A percentile compares a stretch with the other conserved stretches of the same genome.
phyloP scores from a whole-genome alignment of 2,888 invertebrate species.

The Heliconius ethilla region DNA sequence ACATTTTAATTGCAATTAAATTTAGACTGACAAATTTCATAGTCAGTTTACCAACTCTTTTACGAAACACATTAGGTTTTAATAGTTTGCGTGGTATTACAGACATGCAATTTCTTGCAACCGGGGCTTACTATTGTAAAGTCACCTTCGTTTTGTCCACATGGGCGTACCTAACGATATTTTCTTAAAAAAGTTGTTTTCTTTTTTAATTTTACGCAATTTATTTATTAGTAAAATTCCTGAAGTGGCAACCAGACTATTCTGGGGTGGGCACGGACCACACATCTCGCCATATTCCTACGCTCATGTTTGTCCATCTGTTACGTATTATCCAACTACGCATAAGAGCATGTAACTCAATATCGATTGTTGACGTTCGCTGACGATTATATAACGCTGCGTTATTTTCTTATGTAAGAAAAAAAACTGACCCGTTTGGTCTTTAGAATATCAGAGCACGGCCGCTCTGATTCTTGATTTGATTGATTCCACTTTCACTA shows the following conservation, averaged over 20 bases:
- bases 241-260: too few relatives aligned
- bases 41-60: slow-evolving; percentile 32
- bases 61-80: slow-evolving; percentile 33
- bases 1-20: slow-evolving; percentile 14
- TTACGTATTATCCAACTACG: slow-evolving; percentile 50
- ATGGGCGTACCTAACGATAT: too few relatives aligned
- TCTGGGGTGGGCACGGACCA: too few relatives aligned
- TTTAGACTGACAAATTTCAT: slow-evolving; percentile 26
- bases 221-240: too few relatives aligned
- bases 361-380: slow-evolving; percentile 50
- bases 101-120: slow-evolving; percentile 44
- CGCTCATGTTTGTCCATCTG: slow-evolving; percentile 38
- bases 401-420: slow-evolving; percentile 56
- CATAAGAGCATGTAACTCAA: slow-evolving; percentile 51
- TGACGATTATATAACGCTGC: slow-evolving; percentile 55
- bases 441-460: slow-evolving; percentile 49
- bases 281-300: too few relatives aligned
- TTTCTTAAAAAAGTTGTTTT: too few relatives aligned
- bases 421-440: slow-evolving; percentile 54
- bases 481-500: slow-evolving; percentile 58
- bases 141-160: slow-evolving; percentile 21
- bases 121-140: slow-evolving; percentile 36
- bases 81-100: slow-evolving; percentile 39
- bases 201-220: too few relatives aligned
- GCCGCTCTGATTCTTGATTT: slow-evolving; percentile 45